A percentile compares a stretch with the other conserved stretches of the same genome.
These are phyloP conservation scores for Cyclargus thomasi DNA, from an alignment of 1,140 invertebrate genomes.

Conservation along the genomic window DNA sequence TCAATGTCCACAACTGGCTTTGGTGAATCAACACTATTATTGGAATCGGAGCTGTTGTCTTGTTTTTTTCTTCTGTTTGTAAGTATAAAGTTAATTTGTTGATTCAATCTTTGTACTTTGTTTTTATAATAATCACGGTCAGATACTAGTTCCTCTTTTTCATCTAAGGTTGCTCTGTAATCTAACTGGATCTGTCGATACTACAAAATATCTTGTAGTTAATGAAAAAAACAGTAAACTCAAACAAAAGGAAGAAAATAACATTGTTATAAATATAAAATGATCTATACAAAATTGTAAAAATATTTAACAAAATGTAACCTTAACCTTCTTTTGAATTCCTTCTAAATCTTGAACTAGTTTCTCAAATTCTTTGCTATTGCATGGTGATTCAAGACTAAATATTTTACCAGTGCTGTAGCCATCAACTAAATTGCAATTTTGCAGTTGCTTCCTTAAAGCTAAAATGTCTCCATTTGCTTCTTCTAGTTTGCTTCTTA, in stretches of 20 bases:
- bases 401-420: conserved; percentile 35
- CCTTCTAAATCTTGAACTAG: conserved; percentile 57
- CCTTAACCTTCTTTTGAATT: conserved; percentile 56
- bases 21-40: conserved; percentile 31
- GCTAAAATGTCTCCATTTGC: conserved; percentile 58
- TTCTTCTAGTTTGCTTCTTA: conserved; percentile 55
- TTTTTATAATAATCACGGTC: conserved; percentile 90
- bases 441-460: conserved; percentile 54
- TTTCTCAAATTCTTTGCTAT: conserved; percentile 54
- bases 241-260: too few species aligned
- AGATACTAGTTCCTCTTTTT: conserved; percentile 88
- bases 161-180: conserved; percentile 86
- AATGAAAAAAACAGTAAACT: not conserved
- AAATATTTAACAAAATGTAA: not conserved
- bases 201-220: conserved; percentile 50
- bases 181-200: conserved; percentile 82
- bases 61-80: conserved; percentile 53
- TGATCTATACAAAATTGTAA: too few species aligned
- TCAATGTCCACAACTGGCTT: conserved; percentile 85
- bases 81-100: conserved; percentile 85
- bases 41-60: conserved; percentile 22
- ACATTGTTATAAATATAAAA: too few species aligned
- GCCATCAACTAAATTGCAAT: conserved; percentile 30
- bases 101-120: conserved; percentile 89
- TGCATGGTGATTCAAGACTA: conserved; percentile 30